phyloP scores from a whole-genome alignment of 2,797 vertebrate species.

The Otolemur crassicaudatus region DNA sequence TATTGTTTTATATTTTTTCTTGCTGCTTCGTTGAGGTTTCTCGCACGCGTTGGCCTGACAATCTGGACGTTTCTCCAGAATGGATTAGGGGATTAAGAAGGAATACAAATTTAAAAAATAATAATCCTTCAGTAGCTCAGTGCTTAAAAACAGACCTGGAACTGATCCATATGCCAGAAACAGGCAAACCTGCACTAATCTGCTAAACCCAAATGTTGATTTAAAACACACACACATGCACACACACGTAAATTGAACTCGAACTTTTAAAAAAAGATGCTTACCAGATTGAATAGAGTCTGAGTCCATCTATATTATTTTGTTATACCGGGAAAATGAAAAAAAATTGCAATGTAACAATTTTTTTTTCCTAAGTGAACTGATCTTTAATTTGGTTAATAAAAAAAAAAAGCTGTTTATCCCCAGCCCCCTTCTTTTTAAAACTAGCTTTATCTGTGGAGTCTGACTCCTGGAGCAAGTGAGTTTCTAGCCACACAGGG shows the following conservation, averaged over 20 bases:
- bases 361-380: background rate
- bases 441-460: constrained; percentile 5
- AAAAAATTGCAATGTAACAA: background rate
- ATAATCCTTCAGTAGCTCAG: constrained; percentile 61
- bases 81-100: constrained; percentile 73
- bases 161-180: constrained; percentile 22
- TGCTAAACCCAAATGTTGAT: constrained; percentile 61
- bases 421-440: background rate
- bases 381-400: constrained; percentile 55
- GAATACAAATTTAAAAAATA: constrained; percentile 66
- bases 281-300: background rate
- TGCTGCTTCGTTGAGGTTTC: constrained; percentile 66
- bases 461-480: background rate
- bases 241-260: background rate
- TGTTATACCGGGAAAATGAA: background rate
- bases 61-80: constrained; percentile 55
- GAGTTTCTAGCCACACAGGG: background rate
- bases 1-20: constrained; percentile 73
- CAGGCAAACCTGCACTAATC: constrained; percentile 58
- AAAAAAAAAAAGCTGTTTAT: background rate
- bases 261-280: background rate
- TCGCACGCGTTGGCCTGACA: constrained; percentile 55
- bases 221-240: background rate
- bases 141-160: constrained; percentile 68
- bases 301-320: background rate